Base-by-base conservation (phyloP, 2,888 invertebrate genomes). In the Acanthosoma haemorrhoidale region DNA sequence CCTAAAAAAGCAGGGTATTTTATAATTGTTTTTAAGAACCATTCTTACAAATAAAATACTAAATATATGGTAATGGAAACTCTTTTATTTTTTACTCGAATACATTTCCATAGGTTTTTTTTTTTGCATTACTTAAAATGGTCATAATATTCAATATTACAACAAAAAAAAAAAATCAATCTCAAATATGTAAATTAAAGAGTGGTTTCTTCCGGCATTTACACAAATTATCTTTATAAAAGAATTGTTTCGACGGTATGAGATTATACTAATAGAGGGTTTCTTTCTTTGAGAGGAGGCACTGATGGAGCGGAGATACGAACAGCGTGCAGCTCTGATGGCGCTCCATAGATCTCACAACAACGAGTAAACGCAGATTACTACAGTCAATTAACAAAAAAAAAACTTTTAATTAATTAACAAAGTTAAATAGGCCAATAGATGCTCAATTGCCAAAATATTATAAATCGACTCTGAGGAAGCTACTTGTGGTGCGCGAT, bases 211-310 rank as follows among this genome's bases (percentile, higher is more conserved):
- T 67, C 51, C 13, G 41, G 36, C 60, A 18, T 60, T 31, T 16
- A 32, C 31, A 32, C 11, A 16, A 34, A 67, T 67, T 67, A 31
- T 51, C 29, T 15, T 63, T 38, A 51, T 36, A 34, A 67, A 41
- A 41, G 3, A 21, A 59, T 32, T 39, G 25, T 57, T 51, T 67
- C 31, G 67, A 32, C 43, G 51, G 67, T 57, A 41, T 66, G 38
- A 60, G 63, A 63, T 59, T 38, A 70, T 72, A 72, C 72, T 72
- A 72, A 72, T 72, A 63, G 72, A 69, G 72, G 72, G 72, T 72
- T 72, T 72, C 70, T 72, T 72, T 72, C 72, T 70, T 72, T 72
- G 70, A 72, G 72, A 72, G 70, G 72, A 67, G 64, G 29, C 64
- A 43, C 64, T 31, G 64, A 39, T 38, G 64, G 64, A 64, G 21